Percentiles rank a stretch among this genome's conserved stretches.
Conservation (phyloP, 2,797 vertebrate species). For the Perodicticus potto region DNA sequence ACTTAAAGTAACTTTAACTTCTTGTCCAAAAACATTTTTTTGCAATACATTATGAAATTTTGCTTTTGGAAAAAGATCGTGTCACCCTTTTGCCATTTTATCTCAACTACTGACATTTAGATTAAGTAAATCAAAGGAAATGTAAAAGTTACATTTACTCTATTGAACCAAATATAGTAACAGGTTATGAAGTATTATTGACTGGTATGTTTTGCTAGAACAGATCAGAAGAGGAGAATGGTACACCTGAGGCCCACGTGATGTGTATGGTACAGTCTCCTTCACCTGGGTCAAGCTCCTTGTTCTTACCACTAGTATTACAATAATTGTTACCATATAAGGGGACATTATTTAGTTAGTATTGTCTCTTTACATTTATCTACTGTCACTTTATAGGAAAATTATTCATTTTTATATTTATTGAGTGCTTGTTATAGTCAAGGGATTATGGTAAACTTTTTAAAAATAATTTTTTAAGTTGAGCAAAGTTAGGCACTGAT, state of each 20-base stretch:
- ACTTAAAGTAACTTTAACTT: not conserved
- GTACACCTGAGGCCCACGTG: not conserved
- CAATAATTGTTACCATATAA: not conserved
- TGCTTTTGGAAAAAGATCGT: not conserved
- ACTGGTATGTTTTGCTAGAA: not conserved
- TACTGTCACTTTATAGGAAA: constrained; percentile 45
- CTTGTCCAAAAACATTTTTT: not conserved
- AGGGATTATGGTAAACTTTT: constrained; percentile 72
- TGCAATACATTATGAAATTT: not conserved
- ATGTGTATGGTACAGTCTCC: not conserved
- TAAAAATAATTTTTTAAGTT: constrained; percentile 62
- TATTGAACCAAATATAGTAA: not conserved
- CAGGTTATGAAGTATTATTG: not conserved
- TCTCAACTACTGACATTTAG: not conserved
- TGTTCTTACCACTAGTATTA: not conserved
- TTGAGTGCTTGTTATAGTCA: constrained; percentile 60
- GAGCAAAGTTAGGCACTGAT: constrained; percentile 62
- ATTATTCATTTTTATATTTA: constrained; percentile 71
- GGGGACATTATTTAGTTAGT: constrained; percentile 31
- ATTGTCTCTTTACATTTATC: constrained; percentile 59
- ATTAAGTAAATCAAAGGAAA: not conserved
- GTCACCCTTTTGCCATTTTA: not conserved
- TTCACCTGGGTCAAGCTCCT: not conserved
- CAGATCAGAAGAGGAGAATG: not conserved
- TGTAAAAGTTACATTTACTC: not conserved